These are phyloP conservation scores for Polymixis lichenea DNA, from an alignment of 2,888 invertebrate genomes.

Conservation along the genomic window DNA sequence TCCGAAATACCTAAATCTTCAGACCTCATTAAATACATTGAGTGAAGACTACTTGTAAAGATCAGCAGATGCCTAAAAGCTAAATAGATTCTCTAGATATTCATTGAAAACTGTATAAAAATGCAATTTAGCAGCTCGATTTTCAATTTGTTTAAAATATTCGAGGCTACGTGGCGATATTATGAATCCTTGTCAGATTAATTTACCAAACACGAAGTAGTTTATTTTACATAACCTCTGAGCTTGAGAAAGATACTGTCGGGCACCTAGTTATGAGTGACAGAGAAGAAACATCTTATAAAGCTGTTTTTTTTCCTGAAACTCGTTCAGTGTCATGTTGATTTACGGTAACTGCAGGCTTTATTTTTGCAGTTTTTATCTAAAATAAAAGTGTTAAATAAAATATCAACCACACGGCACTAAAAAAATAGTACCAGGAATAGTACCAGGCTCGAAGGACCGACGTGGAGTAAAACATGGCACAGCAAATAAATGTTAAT, in stretches of 20 bases:
- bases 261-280: not conserved
- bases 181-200: not conserved
- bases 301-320: not conserved
- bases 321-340: not conserved
- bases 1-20: not conserved
- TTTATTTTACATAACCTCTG: not conserved
- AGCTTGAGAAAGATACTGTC: not conserved
- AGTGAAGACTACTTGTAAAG: too few relatives aligned
- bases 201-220: slow-evolving; percentile 6
- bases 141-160: not conserved
- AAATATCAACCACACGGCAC: slow-evolving; percentile 6
- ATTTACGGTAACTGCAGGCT: not conserved
- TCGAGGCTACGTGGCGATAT: not conserved
- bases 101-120: not conserved
- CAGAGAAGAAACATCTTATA: not conserved
- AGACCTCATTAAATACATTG: not conserved
- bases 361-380: not conserved
- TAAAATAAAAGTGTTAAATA: not conserved
- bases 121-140: not conserved
- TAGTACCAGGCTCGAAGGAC: slow-evolving; percentile 28
- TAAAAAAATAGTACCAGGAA: too few relatives aligned
- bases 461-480: slow-evolving; percentile 42
- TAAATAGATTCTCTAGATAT: not conserved
- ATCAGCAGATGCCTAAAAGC: not conserved
- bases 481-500: slow-evolving; percentile 56